phyloP scores from a whole-genome alignment of 2,888 invertebrate species.

The Myopa tessellatipennis region DNA sequence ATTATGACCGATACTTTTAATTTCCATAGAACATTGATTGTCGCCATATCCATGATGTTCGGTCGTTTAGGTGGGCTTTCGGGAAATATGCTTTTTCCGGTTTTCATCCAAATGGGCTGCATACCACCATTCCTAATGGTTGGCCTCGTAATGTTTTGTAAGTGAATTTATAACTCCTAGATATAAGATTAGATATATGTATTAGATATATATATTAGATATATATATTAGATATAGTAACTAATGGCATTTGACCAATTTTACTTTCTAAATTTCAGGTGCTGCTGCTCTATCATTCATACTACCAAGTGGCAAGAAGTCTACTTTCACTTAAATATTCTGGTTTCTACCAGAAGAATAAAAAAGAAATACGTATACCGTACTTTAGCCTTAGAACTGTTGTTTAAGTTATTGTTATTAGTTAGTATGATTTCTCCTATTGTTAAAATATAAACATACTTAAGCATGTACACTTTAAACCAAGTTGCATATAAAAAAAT shows the following conservation, averaged over 20 bases:
- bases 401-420: too few species aligned
- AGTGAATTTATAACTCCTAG: conserved; percentile 47
- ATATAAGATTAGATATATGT: neutral
- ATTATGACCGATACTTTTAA: neutral
- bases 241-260: neutral
- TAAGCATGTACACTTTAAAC: too few species aligned
- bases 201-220: neutral
- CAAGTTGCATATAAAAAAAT: too few species aligned
- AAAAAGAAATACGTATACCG: too few species aligned
- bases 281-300: conserved; percentile 55
- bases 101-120: conserved; percentile 76
- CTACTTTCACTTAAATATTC: conserved; percentile 48
- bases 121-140: conserved; percentile 79
- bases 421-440: too few species aligned
- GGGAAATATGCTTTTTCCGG: conserved; percentile 79
- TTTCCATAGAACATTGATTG: conserved; percentile 75
- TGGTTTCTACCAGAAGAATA: neutral
- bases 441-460: too few species aligned
- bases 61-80: conserved; percentile 78
- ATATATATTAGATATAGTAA: too few species aligned
- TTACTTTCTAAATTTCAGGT: conserved; percentile 48
- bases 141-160: conserved; percentile 73
- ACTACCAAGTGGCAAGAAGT: conserved; percentile 55
- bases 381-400: too few species aligned
- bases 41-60: conserved; percentile 78